Conservation (phyloP, 2,797 vertebrate genomes). For the Schizopygopsis malacanthus region DNA sequence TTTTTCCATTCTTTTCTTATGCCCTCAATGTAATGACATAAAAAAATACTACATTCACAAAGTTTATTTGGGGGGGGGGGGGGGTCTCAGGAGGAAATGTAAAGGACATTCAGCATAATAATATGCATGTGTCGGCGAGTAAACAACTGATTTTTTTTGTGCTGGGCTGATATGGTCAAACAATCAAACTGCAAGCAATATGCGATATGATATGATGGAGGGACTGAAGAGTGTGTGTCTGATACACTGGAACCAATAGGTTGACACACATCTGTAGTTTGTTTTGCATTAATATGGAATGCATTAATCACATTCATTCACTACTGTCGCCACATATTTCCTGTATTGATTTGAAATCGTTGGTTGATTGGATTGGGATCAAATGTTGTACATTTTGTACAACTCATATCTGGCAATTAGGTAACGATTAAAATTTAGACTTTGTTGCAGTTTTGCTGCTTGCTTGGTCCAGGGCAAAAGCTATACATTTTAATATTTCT, state of each 20-base stretch:
- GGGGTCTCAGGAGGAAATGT: neutral
- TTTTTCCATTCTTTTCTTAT: too few species aligned
- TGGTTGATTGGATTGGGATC: neutral
- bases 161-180: neutral
- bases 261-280: conserved; percentile 24
- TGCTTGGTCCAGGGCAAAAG: neutral
- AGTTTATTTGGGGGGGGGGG: too few species aligned
- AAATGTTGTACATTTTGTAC: neutral
- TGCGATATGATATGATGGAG: neutral
- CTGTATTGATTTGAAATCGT: conserved; percentile 13
- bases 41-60: too few species aligned
- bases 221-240: neutral
- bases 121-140: neutral
- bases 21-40: too few species aligned
- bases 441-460: neutral
- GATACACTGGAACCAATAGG: conserved; percentile 12
- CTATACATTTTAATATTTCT: neutral
- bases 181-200: neutral
- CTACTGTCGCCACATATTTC: neutral
- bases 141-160: neutral
- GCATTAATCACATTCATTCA: conserved; percentile 11
- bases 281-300: conserved; percentile 11
- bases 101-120: neutral
- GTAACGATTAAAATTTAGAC: neutral
- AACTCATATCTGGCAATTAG: neutral